These are phyloP conservation scores for Lethocerus indicus DNA, from an alignment of 1,140 invertebrate species.

Conservation along the genomic window DNA sequence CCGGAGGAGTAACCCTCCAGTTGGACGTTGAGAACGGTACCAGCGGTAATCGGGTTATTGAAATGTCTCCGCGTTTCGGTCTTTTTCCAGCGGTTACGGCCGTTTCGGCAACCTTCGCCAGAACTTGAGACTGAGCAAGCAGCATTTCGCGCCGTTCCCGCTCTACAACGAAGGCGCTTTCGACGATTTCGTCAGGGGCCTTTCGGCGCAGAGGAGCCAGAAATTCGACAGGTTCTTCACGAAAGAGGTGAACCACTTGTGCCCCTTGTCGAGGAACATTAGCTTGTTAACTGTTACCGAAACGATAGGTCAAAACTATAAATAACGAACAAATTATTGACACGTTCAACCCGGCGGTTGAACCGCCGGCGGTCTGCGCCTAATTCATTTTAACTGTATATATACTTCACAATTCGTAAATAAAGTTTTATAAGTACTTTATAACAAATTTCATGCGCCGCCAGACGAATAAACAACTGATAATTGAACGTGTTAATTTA, in stretches of 20 bases:
- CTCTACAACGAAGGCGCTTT: conserved; percentile 29
- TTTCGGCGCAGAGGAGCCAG: conserved; percentile 33
- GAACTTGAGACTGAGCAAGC: conserved; percentile 32
- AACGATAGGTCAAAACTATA: neutral
- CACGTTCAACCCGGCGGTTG: neutral
- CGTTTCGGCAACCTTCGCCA: conserved; percentile 28
- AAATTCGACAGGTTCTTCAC: conserved; percentile 33
- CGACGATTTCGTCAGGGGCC: conserved; percentile 32
- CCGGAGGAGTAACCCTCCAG: neutral
- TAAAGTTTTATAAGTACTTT: too few relatives aligned
- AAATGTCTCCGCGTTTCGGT: too few relatives aligned
- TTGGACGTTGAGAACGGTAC: too few relatives aligned
- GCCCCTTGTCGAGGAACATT: neutral
- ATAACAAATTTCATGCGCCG: too few relatives aligned
- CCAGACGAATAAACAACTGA: too few relatives aligned
- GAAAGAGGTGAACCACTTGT: conserved; percentile 27
- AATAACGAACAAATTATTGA: neutral
- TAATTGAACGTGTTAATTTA: too few relatives aligned
- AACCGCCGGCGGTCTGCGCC: too few relatives aligned
- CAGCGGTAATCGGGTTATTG: too few relatives aligned
- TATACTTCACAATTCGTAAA: too few relatives aligned
- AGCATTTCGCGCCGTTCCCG: conserved; percentile 31
- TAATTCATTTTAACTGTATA: neutral
- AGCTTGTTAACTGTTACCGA: neutral
- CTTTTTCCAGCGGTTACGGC: conserved; percentile 23